phyloP scores from a whole-genome alignment of 2,113 vertebrate genomes.

The Felis chaus region DNA sequence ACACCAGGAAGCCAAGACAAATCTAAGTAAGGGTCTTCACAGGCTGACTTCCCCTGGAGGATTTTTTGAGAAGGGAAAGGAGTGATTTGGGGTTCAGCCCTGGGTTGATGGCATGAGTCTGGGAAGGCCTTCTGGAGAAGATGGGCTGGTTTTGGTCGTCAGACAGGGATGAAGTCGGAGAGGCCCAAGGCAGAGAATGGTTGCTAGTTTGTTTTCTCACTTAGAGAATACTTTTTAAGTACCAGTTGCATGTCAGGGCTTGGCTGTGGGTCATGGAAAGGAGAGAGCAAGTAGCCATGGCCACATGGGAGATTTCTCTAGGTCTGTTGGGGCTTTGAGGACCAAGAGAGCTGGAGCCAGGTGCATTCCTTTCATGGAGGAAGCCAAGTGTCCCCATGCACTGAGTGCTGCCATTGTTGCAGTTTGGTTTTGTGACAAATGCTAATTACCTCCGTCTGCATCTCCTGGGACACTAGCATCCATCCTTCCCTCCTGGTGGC shows the following conservation, averaged over 20 bases:
- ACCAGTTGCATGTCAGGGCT: background rate
- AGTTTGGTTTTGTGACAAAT: slow-evolving; percentile 11
- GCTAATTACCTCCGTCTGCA: background rate
- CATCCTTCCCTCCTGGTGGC: background rate
- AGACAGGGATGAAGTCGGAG: background rate
- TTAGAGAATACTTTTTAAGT: background rate
- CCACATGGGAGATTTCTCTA: background rate
- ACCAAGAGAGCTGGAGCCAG: background rate
- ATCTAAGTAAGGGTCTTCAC: background rate
- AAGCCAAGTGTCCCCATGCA: background rate
- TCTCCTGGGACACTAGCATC: background rate
- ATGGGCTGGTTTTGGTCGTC: background rate
- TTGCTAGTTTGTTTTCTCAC: background rate
- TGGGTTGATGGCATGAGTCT: background rate
- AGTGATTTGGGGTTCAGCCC: background rate
- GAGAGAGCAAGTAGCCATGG: background rate
- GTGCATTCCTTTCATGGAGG: background rate
- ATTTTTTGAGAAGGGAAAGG: background rate
- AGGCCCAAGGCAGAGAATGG: background rate
- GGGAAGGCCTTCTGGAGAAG: slow-evolving; percentile 14
- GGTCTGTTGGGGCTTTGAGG: background rate
- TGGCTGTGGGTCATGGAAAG: background rate
- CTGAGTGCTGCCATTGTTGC: background rate
- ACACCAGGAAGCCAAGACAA: background rate
- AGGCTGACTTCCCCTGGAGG: background rate